Percentiles rank a stretch among this genome's conserved stretches.
These are phyloP conservation scores for Galeopterus variegatus DNA, from an alignment of 2,113 vertebrate species.

Conservation along the genomic window DNA sequence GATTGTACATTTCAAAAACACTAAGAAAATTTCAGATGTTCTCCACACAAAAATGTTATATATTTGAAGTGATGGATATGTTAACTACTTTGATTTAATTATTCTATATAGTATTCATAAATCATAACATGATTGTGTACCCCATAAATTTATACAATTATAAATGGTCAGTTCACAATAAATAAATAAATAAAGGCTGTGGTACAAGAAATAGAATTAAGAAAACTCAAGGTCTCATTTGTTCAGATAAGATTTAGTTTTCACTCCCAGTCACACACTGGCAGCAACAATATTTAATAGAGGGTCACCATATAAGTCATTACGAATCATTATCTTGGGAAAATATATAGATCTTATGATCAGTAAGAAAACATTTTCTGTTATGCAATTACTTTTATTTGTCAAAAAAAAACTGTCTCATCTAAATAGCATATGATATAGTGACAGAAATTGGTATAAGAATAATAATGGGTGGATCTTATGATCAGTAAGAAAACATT, in stretches of 20 bases:
- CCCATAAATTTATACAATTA: too few relatives aligned
- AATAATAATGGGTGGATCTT: not conserved
- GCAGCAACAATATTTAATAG: slow-evolving; percentile 5
- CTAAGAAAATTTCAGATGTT: too few relatives aligned
- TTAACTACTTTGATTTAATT: too few relatives aligned
- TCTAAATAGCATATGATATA: not conserved
- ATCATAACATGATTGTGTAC: too few relatives aligned
- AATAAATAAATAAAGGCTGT: too few relatives aligned
- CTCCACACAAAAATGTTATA: too few relatives aligned
- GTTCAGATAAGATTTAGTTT: slow-evolving; percentile 2
- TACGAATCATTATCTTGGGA: not conserved
- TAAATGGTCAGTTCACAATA: too few relatives aligned
- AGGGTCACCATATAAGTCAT: not conserved
- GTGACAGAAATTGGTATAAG: not conserved
- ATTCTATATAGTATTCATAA: too few relatives aligned
- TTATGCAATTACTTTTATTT: slow-evolving; percentile 1
- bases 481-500: not conserved
- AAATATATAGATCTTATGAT: not conserved
- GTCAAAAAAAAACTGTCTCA: not conserved
- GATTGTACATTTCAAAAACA: too few relatives aligned
- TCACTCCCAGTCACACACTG: not conserved
- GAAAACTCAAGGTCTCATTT: not conserved
- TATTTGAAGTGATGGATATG: too few relatives aligned
- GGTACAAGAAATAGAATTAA: not conserved
- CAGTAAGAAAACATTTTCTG: not conserved